Conservation (phyloP, 2,797 vertebrate genomes). For the Scyliorhinus canicula region DNA sequence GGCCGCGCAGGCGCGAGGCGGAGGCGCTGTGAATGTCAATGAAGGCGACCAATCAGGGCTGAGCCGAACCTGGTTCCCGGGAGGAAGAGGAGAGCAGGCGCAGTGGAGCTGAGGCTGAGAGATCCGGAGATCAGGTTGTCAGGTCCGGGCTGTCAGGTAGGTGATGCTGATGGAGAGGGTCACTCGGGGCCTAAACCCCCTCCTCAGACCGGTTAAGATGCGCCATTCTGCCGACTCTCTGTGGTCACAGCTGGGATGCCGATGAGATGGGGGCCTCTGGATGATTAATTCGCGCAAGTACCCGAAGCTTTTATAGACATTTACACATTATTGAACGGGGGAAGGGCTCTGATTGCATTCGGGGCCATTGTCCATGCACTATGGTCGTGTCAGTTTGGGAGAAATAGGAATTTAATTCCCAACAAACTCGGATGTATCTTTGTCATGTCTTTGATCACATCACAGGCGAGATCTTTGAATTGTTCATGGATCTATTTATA, state of each 20-base stretch:
- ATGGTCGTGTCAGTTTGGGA: background rate
- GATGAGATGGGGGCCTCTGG: too few species aligned
- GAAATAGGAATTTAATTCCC: background rate
- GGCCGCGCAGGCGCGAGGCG: background rate
- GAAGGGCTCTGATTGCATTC: too few species aligned
- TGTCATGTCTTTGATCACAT: background rate
- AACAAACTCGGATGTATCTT: background rate
- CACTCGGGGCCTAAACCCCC: too few species aligned
- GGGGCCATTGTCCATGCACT: background rate
- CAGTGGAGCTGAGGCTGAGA: too few species aligned
- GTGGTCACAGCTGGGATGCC: background rate
- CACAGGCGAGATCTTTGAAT: background rate
- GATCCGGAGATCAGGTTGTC: background rate
- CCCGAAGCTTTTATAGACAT: background rate
- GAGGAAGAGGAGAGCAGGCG: too few species aligned
- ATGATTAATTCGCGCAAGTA: background rate
- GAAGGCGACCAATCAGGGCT: background rate
- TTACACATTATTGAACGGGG: background rate
- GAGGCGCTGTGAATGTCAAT: background rate
- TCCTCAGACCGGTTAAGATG: background rate
- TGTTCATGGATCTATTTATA: background rate
- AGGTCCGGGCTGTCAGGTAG: background rate
- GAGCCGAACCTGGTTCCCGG: background rate
- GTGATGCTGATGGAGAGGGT: background rate
- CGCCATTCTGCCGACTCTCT: background rate